Evolutionary conservation across 2,888 invertebrate species (phyloP).

Genomic region (Hyppa rectilinea): DNA sequence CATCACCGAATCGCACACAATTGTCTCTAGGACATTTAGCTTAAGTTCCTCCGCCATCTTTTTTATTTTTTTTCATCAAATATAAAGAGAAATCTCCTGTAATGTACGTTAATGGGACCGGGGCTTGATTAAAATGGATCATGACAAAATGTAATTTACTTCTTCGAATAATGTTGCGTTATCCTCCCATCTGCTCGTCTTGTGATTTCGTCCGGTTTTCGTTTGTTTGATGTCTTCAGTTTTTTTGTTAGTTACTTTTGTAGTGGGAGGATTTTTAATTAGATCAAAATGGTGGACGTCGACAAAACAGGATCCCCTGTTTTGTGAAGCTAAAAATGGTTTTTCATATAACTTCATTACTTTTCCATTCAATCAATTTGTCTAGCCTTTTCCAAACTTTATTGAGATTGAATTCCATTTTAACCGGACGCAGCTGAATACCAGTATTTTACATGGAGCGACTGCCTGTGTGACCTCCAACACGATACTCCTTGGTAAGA

Average conservation of each 20-base stretch:
- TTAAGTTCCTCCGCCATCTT: constrained; percentile 33
- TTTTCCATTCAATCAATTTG: too few relatives aligned
- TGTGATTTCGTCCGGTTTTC: constrained; percentile 4
- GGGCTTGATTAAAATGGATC: constrained; percentile 73
- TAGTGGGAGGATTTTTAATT: constrained; percentile 7
- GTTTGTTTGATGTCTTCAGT: constrained; percentile 10
- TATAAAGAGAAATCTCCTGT: constrained; percentile 62
- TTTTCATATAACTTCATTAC: too few relatives aligned
- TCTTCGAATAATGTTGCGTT: constrained; percentile 64
- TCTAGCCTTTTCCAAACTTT: too few relatives aligned
- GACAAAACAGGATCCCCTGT: too few relatives aligned
- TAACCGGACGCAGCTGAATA: too few relatives aligned
- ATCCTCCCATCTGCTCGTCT: constrained; percentile 28
- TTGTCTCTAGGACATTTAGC: constrained; percentile 45
- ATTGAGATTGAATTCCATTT: too few relatives aligned
- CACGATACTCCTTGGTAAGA: too few relatives aligned
- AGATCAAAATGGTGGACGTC: too few relatives aligned
- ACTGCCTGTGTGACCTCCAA: too few relatives aligned
- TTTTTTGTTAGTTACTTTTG: constrained; percentile 5
- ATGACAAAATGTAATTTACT: constrained; percentile 67
- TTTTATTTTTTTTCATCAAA: constrained; percentile 66
- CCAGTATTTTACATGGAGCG: too few relatives aligned
- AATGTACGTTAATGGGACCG: constrained; percentile 64
- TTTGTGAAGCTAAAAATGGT: too few relatives aligned
- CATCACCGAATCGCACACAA: constrained; percentile 51